These are phyloP conservation scores for Harpalus rubripes DNA, from an alignment of 2,888 invertebrate genomes.

Conservation along the genomic window DNA sequence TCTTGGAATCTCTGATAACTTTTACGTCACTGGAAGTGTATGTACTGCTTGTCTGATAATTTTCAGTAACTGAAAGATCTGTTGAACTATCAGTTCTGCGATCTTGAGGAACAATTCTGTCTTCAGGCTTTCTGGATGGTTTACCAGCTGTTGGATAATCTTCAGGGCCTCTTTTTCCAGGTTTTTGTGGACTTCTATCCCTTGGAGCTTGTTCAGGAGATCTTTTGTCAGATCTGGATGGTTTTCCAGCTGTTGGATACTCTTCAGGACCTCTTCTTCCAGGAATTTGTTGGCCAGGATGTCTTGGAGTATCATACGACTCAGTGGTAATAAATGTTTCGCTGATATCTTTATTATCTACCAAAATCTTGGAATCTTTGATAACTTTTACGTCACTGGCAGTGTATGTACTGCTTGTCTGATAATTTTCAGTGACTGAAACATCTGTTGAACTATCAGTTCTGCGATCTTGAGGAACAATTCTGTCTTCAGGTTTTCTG, in stretches of 20 bases:
- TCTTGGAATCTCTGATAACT: constrained; percentile 47
- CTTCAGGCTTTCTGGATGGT: background rate
- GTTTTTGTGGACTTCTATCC: background rate
- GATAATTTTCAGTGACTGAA: constrained; percentile 72
- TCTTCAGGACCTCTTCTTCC: constrained; percentile 71
- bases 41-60: constrained; percentile 24
- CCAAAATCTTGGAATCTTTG: constrained; percentile 72
- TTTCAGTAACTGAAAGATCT: constrained; percentile 55
- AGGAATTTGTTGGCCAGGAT: constrained; percentile 67
- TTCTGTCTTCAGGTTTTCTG: constrained; percentile 1
- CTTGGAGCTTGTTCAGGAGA: background rate
- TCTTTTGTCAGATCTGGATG: background rate
- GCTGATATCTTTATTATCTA: constrained; percentile 71
- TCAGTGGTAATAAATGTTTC: constrained; percentile 71
- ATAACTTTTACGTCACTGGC: constrained; percentile 72
- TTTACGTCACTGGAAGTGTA: constrained; percentile 38
- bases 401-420: constrained; percentile 71
- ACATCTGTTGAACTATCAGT: background rate
- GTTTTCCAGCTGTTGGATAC: constrained; percentile 3
- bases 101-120: constrained; percentile 24
- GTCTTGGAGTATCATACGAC: background rate
- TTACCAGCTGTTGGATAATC: background rate
- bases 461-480: background rate
- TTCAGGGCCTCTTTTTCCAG: background rate
- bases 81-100: constrained; percentile 5